Evolutionary conservation across 2,888 invertebrate species (phyloP), one percentile per base, ranked within the genome.

Genomic region (Dasypolia templi): DNA sequence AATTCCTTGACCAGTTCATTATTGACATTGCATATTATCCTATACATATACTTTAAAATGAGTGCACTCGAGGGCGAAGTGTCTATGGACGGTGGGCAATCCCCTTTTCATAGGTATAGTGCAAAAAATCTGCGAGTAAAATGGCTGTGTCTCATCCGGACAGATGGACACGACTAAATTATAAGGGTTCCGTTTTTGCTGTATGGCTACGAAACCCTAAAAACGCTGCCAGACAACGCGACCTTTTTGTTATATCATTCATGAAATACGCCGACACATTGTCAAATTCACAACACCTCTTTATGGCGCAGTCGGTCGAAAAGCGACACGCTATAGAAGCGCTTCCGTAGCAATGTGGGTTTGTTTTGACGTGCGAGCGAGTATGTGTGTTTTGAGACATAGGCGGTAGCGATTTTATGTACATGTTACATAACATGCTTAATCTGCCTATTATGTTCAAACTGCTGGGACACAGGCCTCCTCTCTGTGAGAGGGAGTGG

Each of bases 291-390:
- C 22, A 72, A 67, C 73, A 79, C 80, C 66, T 55, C 62, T 79
- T 83, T 72, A 12, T 35, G 46, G 3, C 35, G 44, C 29, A 71
- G 56, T 71, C 62, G 67, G 84, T 66, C 59, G 75, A 84, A 80
- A 81, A 84, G 85, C 75, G 81, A 65, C 81, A 69, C 51, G n/a
- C 29, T 44, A 49, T 81, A 46, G 32, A 44, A 62, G 29, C 42
- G 65, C 65, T 81, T 84, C 81, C 81, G 81, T 22, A 56, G 32
- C 56, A 39, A 65, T n/a, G 68, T 11, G 17, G 44, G 35, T 44
- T 17, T 81, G 81, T 84, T 84, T 84, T 84, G 81, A 81, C 65
- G 46, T 81, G 49, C 26, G 53, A 55, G 69, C 44, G 55, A 44
- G 19, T 1, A 4, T 3, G 1, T 59, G 19, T 29, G 44, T 67